phyloP scores from a whole-genome alignment of 2,113 vertebrate species.

The Sinocyclocheilus grahami region DNA sequence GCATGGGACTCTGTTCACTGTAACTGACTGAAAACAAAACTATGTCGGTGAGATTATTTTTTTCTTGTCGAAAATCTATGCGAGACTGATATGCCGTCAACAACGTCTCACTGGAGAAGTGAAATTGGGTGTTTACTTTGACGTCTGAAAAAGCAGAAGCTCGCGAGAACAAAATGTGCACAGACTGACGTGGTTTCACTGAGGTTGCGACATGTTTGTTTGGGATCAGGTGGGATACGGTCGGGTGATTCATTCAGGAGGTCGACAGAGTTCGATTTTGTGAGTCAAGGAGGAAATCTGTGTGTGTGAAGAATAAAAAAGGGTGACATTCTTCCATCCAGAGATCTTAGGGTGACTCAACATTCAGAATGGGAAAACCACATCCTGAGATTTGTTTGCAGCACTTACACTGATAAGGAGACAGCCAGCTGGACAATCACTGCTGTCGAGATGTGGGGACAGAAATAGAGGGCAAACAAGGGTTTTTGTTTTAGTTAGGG shows the following conservation, averaged over 20 bases:
- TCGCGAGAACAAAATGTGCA: conserved; percentile 6
- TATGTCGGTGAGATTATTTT: not conserved
- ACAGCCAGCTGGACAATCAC: not conserved
- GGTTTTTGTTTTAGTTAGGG: not conserved
- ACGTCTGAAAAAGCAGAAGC: conserved; percentile 11
- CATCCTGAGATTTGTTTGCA: conserved; percentile 39
- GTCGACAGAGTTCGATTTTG: not conserved
- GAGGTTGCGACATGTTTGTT: not conserved
- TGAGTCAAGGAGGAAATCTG: not conserved
- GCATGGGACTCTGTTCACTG: conserved; percentile 10
- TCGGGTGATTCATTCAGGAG: not conserved
- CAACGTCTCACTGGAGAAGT: not conserved
- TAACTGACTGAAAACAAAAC: not conserved
- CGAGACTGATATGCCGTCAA: not conserved
- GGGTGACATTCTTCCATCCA: conserved; percentile 5
- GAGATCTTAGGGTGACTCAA: conserved; percentile 35
- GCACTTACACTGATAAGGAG: conserved; percentile 25
- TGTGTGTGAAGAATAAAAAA: not conserved
- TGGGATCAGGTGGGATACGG: conserved; percentile 17
- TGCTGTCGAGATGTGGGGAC: not conserved
- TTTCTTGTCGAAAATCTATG: not conserved
- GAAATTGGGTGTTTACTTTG: conserved; percentile 3
- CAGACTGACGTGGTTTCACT: conserved; percentile 3
- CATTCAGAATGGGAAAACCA: conserved; percentile 13
- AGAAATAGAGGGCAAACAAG: not conserved